Evolutionary conservation across 1,140 invertebrate genomes (phyloP).

Genomic region (Grapholita molesta): DNA sequence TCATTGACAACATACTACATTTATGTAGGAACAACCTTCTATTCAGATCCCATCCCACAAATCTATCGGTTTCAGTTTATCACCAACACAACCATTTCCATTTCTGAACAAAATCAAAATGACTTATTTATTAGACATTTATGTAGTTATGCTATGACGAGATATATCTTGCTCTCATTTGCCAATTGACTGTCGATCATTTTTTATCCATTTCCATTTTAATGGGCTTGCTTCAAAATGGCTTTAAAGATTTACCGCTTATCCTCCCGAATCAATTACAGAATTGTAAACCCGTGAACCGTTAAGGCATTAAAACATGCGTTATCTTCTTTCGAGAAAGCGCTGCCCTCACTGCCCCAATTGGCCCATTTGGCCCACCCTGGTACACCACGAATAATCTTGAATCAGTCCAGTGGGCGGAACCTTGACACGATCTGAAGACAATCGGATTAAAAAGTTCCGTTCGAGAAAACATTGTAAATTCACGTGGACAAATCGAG

Average conservation of each 20-base stretch:
- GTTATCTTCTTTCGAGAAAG: neutral
- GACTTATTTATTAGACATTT: too few species aligned
- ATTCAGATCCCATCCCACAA: too few species aligned
- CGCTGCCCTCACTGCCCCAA: neutral
- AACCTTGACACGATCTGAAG: slow-evolving; percentile 31
- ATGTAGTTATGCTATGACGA: too few species aligned
- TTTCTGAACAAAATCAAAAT: too few species aligned
- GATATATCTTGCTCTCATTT: neutral
- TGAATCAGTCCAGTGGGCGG: slow-evolving; percentile 31
- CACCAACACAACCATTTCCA: too few species aligned
- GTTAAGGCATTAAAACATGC: slow-evolving; percentile 14
- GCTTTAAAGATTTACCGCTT: neutral
- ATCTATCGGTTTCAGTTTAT: too few species aligned
- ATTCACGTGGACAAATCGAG: slow-evolving; percentile 1
- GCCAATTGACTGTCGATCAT: neutral
- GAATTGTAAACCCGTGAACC: neutral
- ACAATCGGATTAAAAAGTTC: neutral
- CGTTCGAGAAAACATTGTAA: neutral
- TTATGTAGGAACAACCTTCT: too few species aligned
- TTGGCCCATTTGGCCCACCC: slow-evolving; percentile 6
- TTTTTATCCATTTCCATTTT: neutral
- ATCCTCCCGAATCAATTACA: neutral
- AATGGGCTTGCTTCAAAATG: neutral
- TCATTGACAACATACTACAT: too few species aligned
- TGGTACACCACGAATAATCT: neutral